Conservation (phyloP, 2,797 vertebrate species). For the Manis pentadactyla region DNA sequence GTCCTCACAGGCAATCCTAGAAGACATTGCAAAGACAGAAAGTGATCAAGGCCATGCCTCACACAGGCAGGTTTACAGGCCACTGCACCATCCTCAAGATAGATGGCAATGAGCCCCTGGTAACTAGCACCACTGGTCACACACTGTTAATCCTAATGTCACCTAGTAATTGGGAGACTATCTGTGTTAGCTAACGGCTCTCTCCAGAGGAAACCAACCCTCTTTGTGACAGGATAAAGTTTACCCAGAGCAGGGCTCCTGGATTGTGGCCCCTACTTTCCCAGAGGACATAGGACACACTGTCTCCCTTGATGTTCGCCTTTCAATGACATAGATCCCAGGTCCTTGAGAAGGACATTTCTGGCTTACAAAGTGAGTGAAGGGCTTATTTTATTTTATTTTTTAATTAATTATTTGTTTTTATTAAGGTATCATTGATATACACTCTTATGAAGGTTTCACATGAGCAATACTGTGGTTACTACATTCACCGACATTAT, state of each 20-base stretch:
- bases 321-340: not conserved
- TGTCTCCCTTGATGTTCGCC: no score
- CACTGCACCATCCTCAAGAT: not conserved
- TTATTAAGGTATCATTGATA: no score
- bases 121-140: no score
- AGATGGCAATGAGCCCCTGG: not conserved
- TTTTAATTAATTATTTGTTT: not conserved
- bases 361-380: not conserved
- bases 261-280: not conserved
- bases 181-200: not conserved
- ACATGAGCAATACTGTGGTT: no score
- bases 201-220: not conserved
- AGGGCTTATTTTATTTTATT: not conserved
- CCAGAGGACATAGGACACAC: not conserved
- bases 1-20: no score
- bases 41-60: not conserved
- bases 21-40: not conserved
- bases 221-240: not conserved
- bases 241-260: not conserved
- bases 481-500: no score
- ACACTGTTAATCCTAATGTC: not conserved
- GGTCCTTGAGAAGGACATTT: not conserved
- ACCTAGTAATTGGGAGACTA: not conserved
- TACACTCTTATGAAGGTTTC: no score
- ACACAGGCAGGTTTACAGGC: fast-evolving